Evolutionary conservation across 2,888 invertebrate species (phyloP).

Genomic region (Heteromurus nitidus): DNA sequence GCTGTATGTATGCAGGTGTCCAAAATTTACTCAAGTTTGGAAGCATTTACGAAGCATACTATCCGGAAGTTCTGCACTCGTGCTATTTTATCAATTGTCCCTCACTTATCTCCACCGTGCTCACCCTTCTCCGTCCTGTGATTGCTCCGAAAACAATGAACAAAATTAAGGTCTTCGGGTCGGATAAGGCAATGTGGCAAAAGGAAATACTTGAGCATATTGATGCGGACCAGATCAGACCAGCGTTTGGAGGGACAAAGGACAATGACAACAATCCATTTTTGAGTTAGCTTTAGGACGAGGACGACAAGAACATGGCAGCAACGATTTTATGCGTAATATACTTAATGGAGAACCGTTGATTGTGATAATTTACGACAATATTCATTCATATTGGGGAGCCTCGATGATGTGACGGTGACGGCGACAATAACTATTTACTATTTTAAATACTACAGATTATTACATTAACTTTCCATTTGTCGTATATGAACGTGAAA

Average conservation of each 20-base stretch:
- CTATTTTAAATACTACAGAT: no score
- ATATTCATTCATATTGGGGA: neutral
- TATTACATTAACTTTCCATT: no score
- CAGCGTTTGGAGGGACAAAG: slow-evolving; percentile 45
- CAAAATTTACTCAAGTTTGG: slow-evolving; percentile 54
- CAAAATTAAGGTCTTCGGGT: slow-evolving; percentile 50
- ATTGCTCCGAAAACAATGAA: slow-evolving; percentile 56
- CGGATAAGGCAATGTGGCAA: slow-evolving; percentile 38
- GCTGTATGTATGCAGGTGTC: slow-evolving; percentile 41
- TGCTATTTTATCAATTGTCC: slow-evolving; percentile 58
- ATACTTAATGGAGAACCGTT: neutral
- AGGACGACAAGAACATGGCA: neutral
- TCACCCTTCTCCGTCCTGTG: slow-evolving; percentile 46
- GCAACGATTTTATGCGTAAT: neutral
- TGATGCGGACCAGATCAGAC: slow-evolving; percentile 36
- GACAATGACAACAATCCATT: neutral
- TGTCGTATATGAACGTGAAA: no score
- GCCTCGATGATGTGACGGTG: no score
- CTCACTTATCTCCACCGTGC: slow-evolving; percentile 34
- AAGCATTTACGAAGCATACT: slow-evolving; percentile 59
- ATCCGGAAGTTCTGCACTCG: slow-evolving; percentile 52
- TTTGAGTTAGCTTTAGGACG: no score
- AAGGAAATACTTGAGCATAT: slow-evolving; percentile 14
- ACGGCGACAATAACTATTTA: no score
- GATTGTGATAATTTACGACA: neutral